Evolutionary conservation across 2,113 vertebrate genomes (phyloP).

Genomic region (Thunnus maccoyii): DNA sequence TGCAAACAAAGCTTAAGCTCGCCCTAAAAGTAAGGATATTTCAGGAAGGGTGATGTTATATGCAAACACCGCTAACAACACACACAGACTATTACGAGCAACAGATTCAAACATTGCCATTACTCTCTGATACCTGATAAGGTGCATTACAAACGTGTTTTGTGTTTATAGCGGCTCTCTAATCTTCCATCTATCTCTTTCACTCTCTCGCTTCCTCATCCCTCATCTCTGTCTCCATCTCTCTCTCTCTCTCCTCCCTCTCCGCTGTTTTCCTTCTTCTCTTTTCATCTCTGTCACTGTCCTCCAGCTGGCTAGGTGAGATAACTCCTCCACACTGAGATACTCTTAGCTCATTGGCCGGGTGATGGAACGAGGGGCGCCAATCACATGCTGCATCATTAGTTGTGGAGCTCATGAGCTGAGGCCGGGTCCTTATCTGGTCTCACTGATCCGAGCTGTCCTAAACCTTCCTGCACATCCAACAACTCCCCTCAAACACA

Average conservation of each 20-base stretch:
- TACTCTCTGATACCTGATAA: conserved; percentile 62
- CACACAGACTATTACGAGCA: conserved; percentile 5
- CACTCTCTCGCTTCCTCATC: conserved; percentile 22
- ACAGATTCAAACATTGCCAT: conserved; percentile 39
- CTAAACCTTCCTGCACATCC: conserved; percentile 35
- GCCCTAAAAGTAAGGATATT: conserved; percentile 30
- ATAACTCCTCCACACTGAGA: conserved; percentile 77
- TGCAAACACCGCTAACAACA: not conserved
- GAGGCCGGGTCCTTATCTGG: conserved; percentile 63
- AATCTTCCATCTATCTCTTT: conserved; percentile 53
- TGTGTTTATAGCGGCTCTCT: conserved; percentile 36
- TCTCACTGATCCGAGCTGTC: conserved; percentile 48
- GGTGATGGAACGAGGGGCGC: conserved; percentile 56
- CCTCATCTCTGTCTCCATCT: conserved; percentile 61
- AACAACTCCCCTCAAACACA: conserved; percentile 23
- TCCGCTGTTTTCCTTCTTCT: conserved; percentile 43
- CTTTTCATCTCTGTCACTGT: conserved; percentile 80
- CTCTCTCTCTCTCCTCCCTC: conserved; percentile 28
- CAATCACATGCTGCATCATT: conserved; percentile 74
- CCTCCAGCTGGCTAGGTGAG: conserved; percentile 80
- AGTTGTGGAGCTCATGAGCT: conserved; percentile 56
- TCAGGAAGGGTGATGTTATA: conserved; percentile 13
- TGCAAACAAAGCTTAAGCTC: conserved; percentile 51
- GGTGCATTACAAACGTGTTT: conserved; percentile 58
- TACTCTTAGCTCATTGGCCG: conserved; percentile 64